Evolutionary conservation across 2,113 vertebrate species (phyloP).

Genomic region (Motacilla alba): DNA sequence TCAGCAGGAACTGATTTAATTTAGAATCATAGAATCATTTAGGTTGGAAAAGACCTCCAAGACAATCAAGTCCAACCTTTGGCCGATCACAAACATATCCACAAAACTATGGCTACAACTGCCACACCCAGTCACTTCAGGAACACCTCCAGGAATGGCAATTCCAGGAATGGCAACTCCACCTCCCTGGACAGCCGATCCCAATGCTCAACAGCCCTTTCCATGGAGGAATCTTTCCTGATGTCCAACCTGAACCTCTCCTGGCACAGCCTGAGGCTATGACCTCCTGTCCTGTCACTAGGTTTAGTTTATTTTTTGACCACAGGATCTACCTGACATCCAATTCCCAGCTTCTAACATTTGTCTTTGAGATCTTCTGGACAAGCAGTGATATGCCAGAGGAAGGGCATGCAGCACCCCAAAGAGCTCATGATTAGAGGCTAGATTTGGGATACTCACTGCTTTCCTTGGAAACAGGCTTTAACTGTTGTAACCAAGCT

Average conservation of each 20-base stretch:
- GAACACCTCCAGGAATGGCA: background rate
- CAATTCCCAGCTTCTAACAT: background rate
- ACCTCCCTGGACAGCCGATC: background rate
- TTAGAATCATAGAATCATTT: background rate
- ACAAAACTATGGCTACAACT: background rate
- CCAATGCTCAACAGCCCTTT: background rate
- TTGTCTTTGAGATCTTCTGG: background rate
- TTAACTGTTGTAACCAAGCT: background rate
- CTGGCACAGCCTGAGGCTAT: background rate
- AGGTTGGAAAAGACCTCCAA: background rate
- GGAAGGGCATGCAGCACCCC: background rate
- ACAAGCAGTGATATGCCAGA: background rate
- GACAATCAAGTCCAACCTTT: background rate
- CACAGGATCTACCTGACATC: background rate
- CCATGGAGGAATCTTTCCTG: background rate
- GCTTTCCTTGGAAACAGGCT: background rate
- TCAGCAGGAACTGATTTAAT: background rate
- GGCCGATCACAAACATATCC: background rate
- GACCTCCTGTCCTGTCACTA: background rate
- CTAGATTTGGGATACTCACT: background rate
- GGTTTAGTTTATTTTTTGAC: background rate
- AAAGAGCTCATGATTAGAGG: background rate
- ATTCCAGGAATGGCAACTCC: no score
- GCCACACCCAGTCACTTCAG: accelerated
- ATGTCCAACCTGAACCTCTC: background rate